Evolutionary conservation across 2,888 invertebrate species (phyloP).

Genomic region (Cartodere bifasciata): DNA sequence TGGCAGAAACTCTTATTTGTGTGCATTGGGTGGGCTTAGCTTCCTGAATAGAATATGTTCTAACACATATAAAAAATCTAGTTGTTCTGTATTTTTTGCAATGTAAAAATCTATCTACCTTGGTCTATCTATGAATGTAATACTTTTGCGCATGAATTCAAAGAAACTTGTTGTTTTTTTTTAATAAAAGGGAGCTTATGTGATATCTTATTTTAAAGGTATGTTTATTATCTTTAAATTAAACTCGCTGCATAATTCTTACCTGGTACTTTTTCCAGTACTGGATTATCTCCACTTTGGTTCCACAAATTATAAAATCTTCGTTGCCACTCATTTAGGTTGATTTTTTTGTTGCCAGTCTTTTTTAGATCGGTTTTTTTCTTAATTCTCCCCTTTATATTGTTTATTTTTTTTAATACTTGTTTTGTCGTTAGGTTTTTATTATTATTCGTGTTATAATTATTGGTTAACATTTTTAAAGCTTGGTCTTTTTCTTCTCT

Average conservation of each 20-base stretch:
- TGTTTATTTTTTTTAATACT: slow-evolving; percentile 11
- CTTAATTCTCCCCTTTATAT: slow-evolving; percentile 12
- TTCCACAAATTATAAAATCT: slow-evolving; percentile 4
- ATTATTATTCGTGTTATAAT: slow-evolving; percentile 1
- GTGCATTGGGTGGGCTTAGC: too few species aligned
- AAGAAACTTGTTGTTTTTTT: too few species aligned
- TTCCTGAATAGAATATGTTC: too few species aligned
- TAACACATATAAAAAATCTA: too few species aligned
- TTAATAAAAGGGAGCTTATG: too few species aligned
- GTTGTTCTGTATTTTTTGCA: too few species aligned
- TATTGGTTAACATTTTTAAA: neutral
- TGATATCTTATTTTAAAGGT: neutral
- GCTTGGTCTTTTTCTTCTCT: neutral
- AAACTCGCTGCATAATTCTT: slow-evolving; percentile 2
- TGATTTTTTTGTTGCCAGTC: slow-evolving; percentile 12
- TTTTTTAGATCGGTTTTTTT: slow-evolving; percentile 12
- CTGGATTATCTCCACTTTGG: slow-evolving; percentile 12
- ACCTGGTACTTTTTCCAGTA: neutral
- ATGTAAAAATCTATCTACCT: too few species aligned
- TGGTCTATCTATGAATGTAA: too few species aligned
- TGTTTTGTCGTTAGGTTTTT: slow-evolving; percentile 1
- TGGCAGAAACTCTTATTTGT: too few species aligned
- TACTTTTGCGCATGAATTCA: too few species aligned
- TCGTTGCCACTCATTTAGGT: slow-evolving; percentile 11
- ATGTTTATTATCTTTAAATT: neutral